Conservation (phyloP, 2,888 invertebrate genomes). For the Diplolepis rosae region DNA sequence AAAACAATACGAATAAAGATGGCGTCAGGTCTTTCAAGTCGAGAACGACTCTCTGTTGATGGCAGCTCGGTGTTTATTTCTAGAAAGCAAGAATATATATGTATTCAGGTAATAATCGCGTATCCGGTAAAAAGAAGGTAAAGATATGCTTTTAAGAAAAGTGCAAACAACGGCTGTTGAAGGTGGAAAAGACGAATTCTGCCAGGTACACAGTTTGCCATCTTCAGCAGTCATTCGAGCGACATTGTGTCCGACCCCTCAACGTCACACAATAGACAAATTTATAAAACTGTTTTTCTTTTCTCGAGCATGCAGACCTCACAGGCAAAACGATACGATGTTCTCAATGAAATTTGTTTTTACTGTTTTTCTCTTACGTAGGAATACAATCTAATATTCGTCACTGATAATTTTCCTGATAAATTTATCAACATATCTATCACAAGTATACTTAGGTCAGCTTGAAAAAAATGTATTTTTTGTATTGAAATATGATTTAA, state of each 20-base stretch:
- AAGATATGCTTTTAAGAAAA: conserved; percentile 8
- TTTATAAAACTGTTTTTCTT: conserved; percentile 24
- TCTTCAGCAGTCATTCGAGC: conserved; percentile 6
- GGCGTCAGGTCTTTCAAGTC: not conserved
- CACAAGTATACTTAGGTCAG: too few relatives aligned
- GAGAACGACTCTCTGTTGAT: conserved; percentile 11
- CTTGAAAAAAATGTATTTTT: too few relatives aligned
- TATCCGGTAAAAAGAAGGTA: not conserved
- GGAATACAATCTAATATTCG: too few relatives aligned
- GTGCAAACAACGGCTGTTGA: conserved; percentile 1
- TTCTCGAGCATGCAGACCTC: not conserved
- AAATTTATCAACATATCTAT: too few relatives aligned
- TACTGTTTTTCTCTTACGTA: conserved; percentile 35
- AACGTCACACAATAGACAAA: conserved; percentile 22
- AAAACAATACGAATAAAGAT: conserved; percentile 12
- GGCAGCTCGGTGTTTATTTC: not conserved
- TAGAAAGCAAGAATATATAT: conserved; percentile 13
- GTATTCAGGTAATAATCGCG: conserved; percentile 21
- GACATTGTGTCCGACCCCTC: conserved; percentile 18
- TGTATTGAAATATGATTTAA: too few relatives aligned
- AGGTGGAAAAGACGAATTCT: conserved; percentile 19
- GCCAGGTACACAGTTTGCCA: conserved; percentile 25
- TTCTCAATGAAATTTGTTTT: conserved; percentile 29
- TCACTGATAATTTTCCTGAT: too few relatives aligned
- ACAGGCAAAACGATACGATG: not conserved